Evolutionary conservation across 1,140 invertebrate genomes (phyloP).

Genomic region (Camponotus vicinus): DNA sequence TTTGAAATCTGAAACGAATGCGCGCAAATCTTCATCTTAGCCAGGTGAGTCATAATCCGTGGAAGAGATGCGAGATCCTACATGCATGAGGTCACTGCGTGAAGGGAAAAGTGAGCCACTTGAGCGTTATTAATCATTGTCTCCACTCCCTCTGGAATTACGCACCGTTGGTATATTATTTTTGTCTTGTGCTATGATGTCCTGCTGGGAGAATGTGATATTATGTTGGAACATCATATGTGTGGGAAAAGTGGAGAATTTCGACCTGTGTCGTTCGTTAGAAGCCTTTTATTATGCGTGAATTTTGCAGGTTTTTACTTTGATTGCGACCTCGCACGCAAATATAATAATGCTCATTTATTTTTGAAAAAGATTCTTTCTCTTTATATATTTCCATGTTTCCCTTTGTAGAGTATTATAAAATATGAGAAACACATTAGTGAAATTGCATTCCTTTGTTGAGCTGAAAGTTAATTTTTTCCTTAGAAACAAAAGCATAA

Average conservation of each 20-base stretch:
- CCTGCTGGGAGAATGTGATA: not conserved
- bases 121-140: conserved; percentile 63
- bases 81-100: not conserved
- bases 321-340: not conserved
- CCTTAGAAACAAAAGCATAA: not conserved
- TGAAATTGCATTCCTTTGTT: not conserved
- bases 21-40: conserved; percentile 80
- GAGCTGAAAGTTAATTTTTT: conserved; percentile 2
- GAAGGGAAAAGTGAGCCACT: conserved; percentile 42
- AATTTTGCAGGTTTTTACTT: conserved; percentile 9
- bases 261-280: conserved; percentile 1
- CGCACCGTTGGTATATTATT: not conserved
- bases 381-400: not conserved
- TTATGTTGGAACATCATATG: not conserved
- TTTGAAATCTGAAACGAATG: conserved; percentile 92
- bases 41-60: conserved; percentile 14
- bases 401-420: not conserved
- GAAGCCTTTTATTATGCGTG: not conserved
- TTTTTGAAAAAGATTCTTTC: not conserved
- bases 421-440: not conserved
- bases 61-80: conserved; percentile 20
- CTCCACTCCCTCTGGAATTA: conserved; percentile 45
- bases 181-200: not conserved
- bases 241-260: not conserved
- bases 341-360: not conserved